These are phyloP conservation scores for Epistrophe eligans DNA, from an alignment of 2,888 invertebrate genomes.

Conservation along the genomic window DNA sequence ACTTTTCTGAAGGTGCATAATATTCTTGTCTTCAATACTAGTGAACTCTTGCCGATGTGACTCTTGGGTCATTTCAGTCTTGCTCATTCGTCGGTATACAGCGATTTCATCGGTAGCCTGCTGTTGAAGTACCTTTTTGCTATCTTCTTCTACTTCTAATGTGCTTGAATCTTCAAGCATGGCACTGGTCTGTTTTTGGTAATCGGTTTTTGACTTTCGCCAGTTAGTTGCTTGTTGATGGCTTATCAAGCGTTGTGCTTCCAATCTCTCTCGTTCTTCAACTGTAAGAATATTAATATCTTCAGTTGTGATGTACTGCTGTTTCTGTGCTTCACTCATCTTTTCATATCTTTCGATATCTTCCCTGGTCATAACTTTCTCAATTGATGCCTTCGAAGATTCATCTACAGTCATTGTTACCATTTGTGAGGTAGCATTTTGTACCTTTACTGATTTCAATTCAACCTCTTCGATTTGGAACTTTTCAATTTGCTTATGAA, in stretches of 20 bases:
- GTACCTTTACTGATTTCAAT: constrained; percentile 81
- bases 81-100: constrained; percentile 56
- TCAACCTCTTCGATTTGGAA: constrained; percentile 84
- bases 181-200: constrained; percentile 78
- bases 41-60: constrained; percentile 79
- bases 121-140: constrained; percentile 78
- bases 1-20: constrained; percentile 80
- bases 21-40: constrained; percentile 79
- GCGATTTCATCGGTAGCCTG: constrained; percentile 80
- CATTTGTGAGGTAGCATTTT: constrained; percentile 86
- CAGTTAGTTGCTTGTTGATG: constrained; percentile 82
- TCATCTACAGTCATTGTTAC: constrained; percentile 85
- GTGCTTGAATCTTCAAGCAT: constrained; percentile 79
- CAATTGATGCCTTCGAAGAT: constrained; percentile 80
- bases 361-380: constrained; percentile 80
- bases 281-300: constrained; percentile 82
- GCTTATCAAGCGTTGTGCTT: constrained; percentile 80
- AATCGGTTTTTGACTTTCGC: constrained; percentile 79
- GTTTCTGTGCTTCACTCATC: constrained; percentile 78
- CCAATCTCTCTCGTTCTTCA: constrained; percentile 81
- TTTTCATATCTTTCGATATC: constrained; percentile 81
- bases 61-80: constrained; percentile 65
- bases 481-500: constrained; percentile 83
- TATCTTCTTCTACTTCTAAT: constrained; percentile 77
- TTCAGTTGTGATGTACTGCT: constrained; percentile 81